These are phyloP conservation scores for Erpetoichthys calabaricus DNA, from an alignment of 2,797 vertebrate genomes.

Conservation along the genomic window DNA sequence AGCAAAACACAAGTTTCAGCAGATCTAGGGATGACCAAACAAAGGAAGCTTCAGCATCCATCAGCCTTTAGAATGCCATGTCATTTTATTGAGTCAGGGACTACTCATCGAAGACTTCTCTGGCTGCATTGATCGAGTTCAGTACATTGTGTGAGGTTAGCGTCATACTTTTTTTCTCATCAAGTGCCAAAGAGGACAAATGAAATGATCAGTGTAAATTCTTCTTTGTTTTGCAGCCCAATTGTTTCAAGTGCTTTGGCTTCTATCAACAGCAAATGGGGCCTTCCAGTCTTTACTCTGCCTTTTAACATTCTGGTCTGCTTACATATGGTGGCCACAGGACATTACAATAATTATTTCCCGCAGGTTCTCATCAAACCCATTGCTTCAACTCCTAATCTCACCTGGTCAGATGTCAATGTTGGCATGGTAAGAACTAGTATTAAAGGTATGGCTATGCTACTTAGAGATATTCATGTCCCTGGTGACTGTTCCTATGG, in stretches of 20 bases:
- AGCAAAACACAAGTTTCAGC: too few species aligned
- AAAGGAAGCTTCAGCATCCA: too few species aligned
- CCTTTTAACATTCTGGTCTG: conserved; percentile 85
- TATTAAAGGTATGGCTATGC: not conserved
- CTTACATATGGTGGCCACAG: conserved; percentile 70
- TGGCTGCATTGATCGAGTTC: too few species aligned
- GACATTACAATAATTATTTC: conserved; percentile 76
- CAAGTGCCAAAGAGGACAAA: too few species aligned
- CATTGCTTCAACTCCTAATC: conserved; percentile 52
- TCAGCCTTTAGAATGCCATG: too few species aligned
- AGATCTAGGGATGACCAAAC: too few species aligned
- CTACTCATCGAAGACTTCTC: too few species aligned
- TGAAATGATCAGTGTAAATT: not conserved
- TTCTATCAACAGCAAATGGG: conserved; percentile 77
- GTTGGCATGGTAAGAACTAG: conserved; percentile 52
- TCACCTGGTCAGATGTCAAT: conserved; percentile 70
- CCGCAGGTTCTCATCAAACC: conserved; percentile 61
- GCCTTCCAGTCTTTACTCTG: conserved; percentile 81
- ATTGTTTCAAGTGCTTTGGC: conserved; percentile 74
- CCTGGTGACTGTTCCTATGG: too few species aligned
- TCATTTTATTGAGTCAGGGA: too few species aligned
- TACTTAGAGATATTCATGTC: not conserved
- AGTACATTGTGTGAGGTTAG: too few species aligned
- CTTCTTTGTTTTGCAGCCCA: conserved; percentile 51
- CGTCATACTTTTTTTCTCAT: too few species aligned